These are phyloP conservation scores for Numenius arquata DNA, from an alignment of 2,113 vertebrate genomes.

Conservation along the genomic window DNA sequence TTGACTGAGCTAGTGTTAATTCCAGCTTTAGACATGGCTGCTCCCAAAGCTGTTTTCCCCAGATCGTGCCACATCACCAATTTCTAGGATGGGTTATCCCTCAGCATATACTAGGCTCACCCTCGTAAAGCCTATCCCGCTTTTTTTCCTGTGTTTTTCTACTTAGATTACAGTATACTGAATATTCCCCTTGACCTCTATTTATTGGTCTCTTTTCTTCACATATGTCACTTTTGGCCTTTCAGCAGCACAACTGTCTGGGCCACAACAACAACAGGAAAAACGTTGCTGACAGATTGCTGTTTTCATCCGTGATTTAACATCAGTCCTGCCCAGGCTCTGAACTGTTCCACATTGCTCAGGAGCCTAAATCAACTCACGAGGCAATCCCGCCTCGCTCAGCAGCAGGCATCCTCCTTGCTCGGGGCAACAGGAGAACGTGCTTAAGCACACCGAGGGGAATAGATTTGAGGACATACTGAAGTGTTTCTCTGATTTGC, in stretches of 20 bases:
- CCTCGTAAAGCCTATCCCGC: neutral
- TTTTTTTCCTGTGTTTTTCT: neutral
- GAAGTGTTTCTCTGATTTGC: neutral
- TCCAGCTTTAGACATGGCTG: neutral
- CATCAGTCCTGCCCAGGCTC: neutral
- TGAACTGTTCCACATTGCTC: neutral
- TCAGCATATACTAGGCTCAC: neutral
- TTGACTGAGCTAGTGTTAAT: neutral
- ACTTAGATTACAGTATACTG: neutral
- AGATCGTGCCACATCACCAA: neutral
- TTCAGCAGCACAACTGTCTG: neutral
- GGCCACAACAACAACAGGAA: neutral
- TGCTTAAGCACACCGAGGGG: neutral
- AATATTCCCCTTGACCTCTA: neutral
- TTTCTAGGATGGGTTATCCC: neutral
- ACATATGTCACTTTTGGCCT: neutral
- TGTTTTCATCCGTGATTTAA: neutral
- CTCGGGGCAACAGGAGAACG: neutral
- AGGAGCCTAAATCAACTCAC: neutral
- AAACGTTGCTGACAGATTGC: neutral
- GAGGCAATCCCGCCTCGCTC: neutral
- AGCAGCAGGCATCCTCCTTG: neutral
- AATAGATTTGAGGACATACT: neutral
- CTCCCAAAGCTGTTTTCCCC: neutral
- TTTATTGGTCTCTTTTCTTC: neutral